phyloP scores from a whole-genome alignment of 2,113 vertebrate species.

The Dendropsophus ebraccatus region DNA sequence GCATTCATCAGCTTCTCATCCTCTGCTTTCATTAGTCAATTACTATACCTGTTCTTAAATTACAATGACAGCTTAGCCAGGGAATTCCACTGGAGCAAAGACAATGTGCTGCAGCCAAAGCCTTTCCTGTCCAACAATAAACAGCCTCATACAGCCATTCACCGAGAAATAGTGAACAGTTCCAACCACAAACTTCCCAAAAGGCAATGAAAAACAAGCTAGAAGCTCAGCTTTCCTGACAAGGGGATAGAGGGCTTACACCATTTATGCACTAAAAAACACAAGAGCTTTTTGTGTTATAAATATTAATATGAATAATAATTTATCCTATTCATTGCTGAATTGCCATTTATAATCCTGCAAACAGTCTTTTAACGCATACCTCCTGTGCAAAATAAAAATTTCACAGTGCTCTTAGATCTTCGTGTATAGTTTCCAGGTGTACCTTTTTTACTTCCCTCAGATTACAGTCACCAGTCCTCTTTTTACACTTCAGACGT shows the following conservation, averaged over 20 bases:
- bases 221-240: background rate
- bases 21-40: constrained; percentile 73
- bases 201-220: background rate
- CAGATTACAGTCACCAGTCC: no score
- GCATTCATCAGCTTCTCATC: constrained; percentile 68
- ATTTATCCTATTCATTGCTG: background rate
- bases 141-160: constrained; percentile 60
- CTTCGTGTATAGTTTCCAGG: no score
- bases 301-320: background rate
- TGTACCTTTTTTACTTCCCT: no score
- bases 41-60: constrained; percentile 69
- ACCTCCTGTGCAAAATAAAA: no score
- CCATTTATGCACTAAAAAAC: background rate
- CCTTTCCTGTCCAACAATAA: constrained; percentile 50
- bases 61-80: constrained; percentile 67
- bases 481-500: no score
- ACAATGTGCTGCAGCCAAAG: constrained; percentile 72
- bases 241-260: background rate
- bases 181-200: background rate
- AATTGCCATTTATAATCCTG: background rate
- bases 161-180: constrained; percentile 14
- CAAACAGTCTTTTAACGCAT: no score
- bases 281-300: background rate
- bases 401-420: no score
- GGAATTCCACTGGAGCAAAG: constrained; percentile 63